These are phyloP conservation scores for Adelognathus sp. DNA, from an alignment of 2,888 invertebrate species.

Conservation along the genomic window DNA sequence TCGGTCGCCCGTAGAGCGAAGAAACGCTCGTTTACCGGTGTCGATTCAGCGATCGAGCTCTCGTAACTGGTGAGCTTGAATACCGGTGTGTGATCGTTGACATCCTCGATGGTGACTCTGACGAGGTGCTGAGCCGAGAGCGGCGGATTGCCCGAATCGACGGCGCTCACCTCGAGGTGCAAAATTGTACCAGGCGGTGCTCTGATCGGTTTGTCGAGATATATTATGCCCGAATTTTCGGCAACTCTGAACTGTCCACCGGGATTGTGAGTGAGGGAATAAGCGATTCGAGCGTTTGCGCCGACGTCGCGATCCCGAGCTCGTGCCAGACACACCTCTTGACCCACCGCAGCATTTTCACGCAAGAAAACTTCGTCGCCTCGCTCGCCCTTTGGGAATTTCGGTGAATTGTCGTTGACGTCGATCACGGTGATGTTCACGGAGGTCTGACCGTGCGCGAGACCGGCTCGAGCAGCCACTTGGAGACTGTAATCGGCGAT, in stretches of 20 bases:
- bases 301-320: slow-evolving; percentile 95
- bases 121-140: slow-evolving; percentile 90
- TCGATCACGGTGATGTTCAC: slow-evolving; percentile 93
- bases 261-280: slow-evolving; percentile 90
- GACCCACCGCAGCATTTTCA: slow-evolving; percentile 96
- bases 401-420: slow-evolving; percentile 95
- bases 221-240: slow-evolving; percentile 93
- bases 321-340: slow-evolving; percentile 94
- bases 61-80: slow-evolving; percentile 96
- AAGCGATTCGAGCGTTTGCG: slow-evolving; percentile 92
- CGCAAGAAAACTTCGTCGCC: slow-evolving; percentile 89
- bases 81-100: slow-evolving; percentile 97
- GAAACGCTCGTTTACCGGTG: slow-evolving; percentile 94
- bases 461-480: slow-evolving; percentile 90
- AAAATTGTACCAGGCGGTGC: slow-evolving; percentile 88
- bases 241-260: slow-evolving; percentile 92
- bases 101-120: slow-evolving; percentile 90
- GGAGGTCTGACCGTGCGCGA: slow-evolving; percentile 89
- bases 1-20: slow-evolving; percentile 95
- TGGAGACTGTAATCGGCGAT: slow-evolving; percentile 89
- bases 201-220: slow-evolving; percentile 90
- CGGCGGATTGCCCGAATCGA: slow-evolving; percentile 91
- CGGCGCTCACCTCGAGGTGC: slow-evolving; percentile 90
- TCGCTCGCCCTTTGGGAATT: slow-evolving; percentile 88
- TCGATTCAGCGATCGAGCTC: slow-evolving; percentile 94